These are phyloP conservation scores for Drosophila parabipectinata DNA, from an alignment of 1,140 invertebrate species.

Conservation along the genomic window DNA sequence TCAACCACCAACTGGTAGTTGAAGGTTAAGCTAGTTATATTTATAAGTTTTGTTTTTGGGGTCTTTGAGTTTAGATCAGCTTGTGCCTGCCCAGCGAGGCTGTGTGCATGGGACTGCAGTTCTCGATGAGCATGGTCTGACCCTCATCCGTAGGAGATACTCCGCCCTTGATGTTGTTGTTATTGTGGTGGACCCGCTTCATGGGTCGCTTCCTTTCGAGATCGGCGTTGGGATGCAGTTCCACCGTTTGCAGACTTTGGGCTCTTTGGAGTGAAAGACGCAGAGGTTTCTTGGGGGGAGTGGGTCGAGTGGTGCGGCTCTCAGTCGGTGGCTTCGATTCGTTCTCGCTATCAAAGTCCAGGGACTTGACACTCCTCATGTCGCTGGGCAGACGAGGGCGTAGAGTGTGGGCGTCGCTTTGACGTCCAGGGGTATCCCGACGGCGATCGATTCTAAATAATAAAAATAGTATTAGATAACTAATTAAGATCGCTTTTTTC, in stretches of 20 bases:
- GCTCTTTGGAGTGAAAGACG: constrained; percentile 92
- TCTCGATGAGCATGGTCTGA: constrained; percentile 62
- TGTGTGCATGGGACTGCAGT: constrained; percentile 71
- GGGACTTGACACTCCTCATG: constrained; percentile 87
- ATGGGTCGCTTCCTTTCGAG: constrained; percentile 76
- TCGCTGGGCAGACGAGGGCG: constrained; percentile 83
- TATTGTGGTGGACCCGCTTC: constrained; percentile 76
- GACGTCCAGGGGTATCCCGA: constrained; percentile 54
- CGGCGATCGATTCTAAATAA: constrained; percentile 61
- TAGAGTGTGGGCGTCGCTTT: constrained; percentile 61
- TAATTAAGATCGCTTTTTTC: neutral
- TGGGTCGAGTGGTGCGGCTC: constrained; percentile 86
- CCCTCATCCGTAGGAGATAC: constrained; percentile 48
- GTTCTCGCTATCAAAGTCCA: constrained; percentile 86
- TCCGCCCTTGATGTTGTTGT: constrained; percentile 34
- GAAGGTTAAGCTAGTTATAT: constrained; percentile 35
- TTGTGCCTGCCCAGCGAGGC: constrained; percentile 78
- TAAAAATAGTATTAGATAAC: neutral
- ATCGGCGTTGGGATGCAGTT: constrained; percentile 61
- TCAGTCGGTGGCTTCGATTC: constrained; percentile 84
- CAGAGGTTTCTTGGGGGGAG: constrained; percentile 93
- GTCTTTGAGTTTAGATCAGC: constrained; percentile 53
- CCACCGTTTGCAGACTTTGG: constrained; percentile 90
- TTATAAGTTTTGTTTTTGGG: constrained; percentile 23
- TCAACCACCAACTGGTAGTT: constrained; percentile 18